A percentile compares a stretch with the other conserved stretches of the same genome.
Conservation (phyloP, 2,113 vertebrate species). For the Gadus chalcogrammus region DNA sequence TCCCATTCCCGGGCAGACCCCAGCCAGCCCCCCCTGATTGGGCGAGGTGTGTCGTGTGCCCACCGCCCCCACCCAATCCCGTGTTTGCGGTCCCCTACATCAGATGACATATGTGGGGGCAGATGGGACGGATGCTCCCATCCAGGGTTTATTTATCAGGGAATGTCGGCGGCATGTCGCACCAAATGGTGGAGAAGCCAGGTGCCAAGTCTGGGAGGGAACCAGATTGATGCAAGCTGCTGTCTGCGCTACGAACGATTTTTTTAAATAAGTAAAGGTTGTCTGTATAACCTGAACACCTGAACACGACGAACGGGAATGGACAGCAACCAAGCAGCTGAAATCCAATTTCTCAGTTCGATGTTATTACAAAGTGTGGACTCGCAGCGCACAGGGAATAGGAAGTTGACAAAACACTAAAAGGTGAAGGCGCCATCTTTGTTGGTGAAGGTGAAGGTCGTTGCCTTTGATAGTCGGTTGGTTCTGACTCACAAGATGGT, state of each 20-base stretch:
- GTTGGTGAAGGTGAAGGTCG: too few relatives aligned
- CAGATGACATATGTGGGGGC: conserved; percentile 64
- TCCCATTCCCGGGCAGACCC: too few relatives aligned
- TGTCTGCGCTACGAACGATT: conserved; percentile 7
- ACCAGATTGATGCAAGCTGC: conserved; percentile 61
- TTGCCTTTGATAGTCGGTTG: too few relatives aligned
- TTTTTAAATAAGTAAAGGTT: not conserved
- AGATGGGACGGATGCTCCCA: conserved; percentile 62
- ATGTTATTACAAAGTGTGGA: too few relatives aligned
- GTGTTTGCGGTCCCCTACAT: conserved; percentile 56
- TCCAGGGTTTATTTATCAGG: conserved; percentile 65
- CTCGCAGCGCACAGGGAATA: too few relatives aligned
- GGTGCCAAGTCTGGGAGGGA: conserved; percentile 58
- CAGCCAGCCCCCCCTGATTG: too few relatives aligned
- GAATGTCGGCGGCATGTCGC: conserved; percentile 55
- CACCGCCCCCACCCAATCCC: not conserved
- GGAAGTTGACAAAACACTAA: too few relatives aligned
- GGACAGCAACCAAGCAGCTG: too few relatives aligned
- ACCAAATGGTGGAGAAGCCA: conserved; percentile 58
- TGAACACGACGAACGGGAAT: conserved; percentile 10
- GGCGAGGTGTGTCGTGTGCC: too few relatives aligned
- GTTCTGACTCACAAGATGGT: too few relatives aligned
- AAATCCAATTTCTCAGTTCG: too few relatives aligned
- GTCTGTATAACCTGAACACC: conserved; percentile 15
- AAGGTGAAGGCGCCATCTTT: too few relatives aligned